These are phyloP conservation scores for Reticulitermes speratus DNA, from an alignment of 1,140 invertebrate species.

Conservation along the genomic window DNA sequence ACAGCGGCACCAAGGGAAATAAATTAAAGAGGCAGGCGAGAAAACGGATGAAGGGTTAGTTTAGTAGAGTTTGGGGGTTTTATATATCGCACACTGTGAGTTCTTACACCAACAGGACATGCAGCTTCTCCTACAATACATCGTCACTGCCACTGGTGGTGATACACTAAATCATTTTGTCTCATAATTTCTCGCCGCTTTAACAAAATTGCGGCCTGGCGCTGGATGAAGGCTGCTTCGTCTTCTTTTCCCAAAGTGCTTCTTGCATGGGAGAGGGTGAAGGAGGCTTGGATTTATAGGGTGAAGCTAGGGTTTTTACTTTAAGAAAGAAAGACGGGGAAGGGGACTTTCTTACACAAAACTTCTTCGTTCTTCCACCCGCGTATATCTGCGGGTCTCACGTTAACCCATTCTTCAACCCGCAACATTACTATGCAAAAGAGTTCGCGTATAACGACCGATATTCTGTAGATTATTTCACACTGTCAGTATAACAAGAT, in stretches of 20 bases:
- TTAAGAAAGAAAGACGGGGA: background rate
- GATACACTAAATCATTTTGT: constrained; percentile 12
- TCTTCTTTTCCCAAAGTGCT: background rate
- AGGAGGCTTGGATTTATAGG: background rate
- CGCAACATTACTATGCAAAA: constrained; percentile 7
- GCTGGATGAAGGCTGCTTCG: background rate
- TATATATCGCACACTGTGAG: background rate
- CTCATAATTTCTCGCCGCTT: constrained; percentile 15
- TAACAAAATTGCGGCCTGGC: constrained; percentile 1
- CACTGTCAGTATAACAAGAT: background rate
- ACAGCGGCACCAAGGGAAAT: background rate
- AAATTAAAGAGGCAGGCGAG: constrained; percentile 10
- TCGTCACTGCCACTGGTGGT: background rate
- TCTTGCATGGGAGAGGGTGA: background rate
- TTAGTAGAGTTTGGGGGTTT: constrained; percentile 2
- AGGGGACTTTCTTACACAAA: background rate
- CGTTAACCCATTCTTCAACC: constrained; percentile 8
- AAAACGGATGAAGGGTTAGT: background rate
- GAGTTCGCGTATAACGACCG: background rate
- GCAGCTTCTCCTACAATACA: background rate
- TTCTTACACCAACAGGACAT: too few species aligned
- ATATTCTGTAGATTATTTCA: background rate
- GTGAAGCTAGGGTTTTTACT: background rate
- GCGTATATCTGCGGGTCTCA: background rate
- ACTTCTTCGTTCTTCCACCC: background rate